Base-by-base conservation (phyloP, 2,113 vertebrate species). In the Nothobranchius kuhntae region DNA sequence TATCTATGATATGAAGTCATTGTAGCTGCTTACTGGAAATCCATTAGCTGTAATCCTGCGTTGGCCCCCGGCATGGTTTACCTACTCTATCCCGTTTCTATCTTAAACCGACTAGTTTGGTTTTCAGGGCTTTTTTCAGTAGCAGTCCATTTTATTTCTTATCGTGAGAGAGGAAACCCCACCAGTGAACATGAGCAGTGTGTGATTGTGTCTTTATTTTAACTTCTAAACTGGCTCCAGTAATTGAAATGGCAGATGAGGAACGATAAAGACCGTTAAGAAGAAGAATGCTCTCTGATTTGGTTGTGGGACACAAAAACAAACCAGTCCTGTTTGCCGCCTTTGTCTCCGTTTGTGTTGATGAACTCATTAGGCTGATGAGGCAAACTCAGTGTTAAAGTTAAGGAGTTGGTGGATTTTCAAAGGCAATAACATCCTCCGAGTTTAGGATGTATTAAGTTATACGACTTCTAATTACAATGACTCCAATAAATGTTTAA, bases 341-440 rank as follows among this genome's bases (percentile, higher is more conserved):
- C 44, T 60, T 14, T 38, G 24, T 57, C 58, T 68, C 21, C 21
- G 9, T 65, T 44, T 4, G 48, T 53, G 58, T 40, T 64, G 68
- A 75, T 66, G 46, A 57, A 50, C 64, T 85, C 73, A 67, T 80
- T 83, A 73, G 73, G 44, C 40, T 44, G 50, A 54, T 53, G 42
- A 62, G 58, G 52, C 14, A 30, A 62, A 47, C 4, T 15, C 12
- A 14, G 38, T 21, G 21, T 14, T 46, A 21, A 47, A 38, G 9
- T 62, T 10, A 14, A 11, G 53, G n/a, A 13, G 13, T 14, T 46
- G 36, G 24, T 30, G 30, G 42, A 53, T 9, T 60, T 53, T 46
- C 40, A 6, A 48, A 47, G 17, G 35, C n/a, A 6, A 47, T 45
- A 48, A 67, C 15, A 56, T 0, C 1, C 26, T 0, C 2, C 26